A percentile compares a stretch with the other conserved stretches of the same genome.
These are phyloP conservation scores for Drosophila sproati DNA, from an alignment of 1,140 invertebrate species.

Conservation along the genomic window DNA sequence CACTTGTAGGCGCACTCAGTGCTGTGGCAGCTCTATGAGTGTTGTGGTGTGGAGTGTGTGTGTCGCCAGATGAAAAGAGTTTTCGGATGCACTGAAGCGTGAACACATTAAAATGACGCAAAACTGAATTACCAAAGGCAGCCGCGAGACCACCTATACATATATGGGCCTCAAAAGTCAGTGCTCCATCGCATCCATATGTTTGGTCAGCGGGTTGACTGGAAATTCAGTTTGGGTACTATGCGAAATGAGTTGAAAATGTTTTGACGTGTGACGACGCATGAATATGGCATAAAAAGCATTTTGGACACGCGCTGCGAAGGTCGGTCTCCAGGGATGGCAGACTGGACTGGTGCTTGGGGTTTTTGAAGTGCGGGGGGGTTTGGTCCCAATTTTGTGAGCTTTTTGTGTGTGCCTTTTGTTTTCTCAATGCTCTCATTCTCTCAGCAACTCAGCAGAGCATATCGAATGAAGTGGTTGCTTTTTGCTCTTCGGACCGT, in stretches of 20 bases:
- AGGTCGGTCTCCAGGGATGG: too few species aligned
- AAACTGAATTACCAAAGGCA: slow-evolving; percentile 38
- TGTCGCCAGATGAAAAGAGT: slow-evolving; percentile 37
- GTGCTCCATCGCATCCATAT: not conserved
- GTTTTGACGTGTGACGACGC: slow-evolving; percentile 51
- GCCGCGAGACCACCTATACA: slow-evolving; percentile 1
- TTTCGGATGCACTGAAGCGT: slow-evolving; percentile 64
- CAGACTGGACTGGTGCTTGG: not conserved
- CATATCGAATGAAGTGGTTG: slow-evolving; percentile 65
- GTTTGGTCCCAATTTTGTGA: not conserved
- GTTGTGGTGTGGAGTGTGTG: slow-evolving; percentile 1
- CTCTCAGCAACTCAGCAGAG: slow-evolving; percentile 44
- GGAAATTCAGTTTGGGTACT: slow-evolving; percentile 8
- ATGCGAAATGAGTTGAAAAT: slow-evolving; percentile 39
- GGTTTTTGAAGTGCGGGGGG: too few species aligned
- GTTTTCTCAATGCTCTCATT: slow-evolving; percentile 26
- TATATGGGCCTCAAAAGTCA: slow-evolving; percentile 6
- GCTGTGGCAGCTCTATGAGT: not conserved
- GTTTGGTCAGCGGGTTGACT: slow-evolving; percentile 26
- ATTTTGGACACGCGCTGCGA: slow-evolving; percentile 11
- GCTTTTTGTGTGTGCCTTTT: slow-evolving; percentile 43
- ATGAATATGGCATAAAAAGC: slow-evolving; percentile 41
- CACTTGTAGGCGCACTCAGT: slow-evolving; percentile 23
- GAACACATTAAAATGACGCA: slow-evolving; percentile 48
- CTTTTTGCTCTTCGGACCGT: slow-evolving; percentile 32